Conservation (phyloP, 2,113 vertebrate genomes). For the Melanerpes aurifrons region DNA sequence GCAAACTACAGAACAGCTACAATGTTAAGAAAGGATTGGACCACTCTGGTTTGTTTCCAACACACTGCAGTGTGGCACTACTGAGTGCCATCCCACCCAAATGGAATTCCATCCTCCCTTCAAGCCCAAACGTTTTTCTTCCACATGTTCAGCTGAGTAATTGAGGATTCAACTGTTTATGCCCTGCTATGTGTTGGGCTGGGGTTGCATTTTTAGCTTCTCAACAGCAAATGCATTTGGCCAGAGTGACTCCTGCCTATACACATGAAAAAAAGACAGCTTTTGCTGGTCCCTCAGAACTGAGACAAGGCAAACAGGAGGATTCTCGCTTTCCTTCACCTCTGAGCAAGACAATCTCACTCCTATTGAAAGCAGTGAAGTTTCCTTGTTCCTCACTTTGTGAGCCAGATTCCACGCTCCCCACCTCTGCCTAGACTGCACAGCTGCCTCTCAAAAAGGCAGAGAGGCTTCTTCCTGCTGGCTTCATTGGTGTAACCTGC, state of each 20-base stretch:
- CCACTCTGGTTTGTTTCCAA: background rate
- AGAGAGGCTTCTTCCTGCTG: background rate
- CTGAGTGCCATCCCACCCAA: constrained; percentile 1
- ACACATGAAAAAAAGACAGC: background rate
- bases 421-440: background rate
- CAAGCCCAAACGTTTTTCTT: constrained; percentile 17
- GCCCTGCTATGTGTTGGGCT: background rate
- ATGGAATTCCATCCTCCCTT: background rate
- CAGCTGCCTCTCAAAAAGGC: background rate
- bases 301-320: background rate
- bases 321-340: background rate
- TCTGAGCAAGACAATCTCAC: background rate
- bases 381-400: background rate
- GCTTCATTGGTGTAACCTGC: background rate
- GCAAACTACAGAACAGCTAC: background rate
- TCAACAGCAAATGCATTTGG: background rate
- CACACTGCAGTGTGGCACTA: constrained; percentile 3
- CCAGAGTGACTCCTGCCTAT: background rate
- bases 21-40: constrained; percentile 14
- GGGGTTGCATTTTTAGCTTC: background rate
- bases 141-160: constrained; percentile 13
- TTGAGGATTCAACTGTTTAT: constrained; percentile 5
- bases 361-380: background rate
- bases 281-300: background rate
- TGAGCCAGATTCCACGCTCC: background rate